Conservation (phyloP, 2,113 vertebrate species). For the Myiopsitta monachus region DNA sequence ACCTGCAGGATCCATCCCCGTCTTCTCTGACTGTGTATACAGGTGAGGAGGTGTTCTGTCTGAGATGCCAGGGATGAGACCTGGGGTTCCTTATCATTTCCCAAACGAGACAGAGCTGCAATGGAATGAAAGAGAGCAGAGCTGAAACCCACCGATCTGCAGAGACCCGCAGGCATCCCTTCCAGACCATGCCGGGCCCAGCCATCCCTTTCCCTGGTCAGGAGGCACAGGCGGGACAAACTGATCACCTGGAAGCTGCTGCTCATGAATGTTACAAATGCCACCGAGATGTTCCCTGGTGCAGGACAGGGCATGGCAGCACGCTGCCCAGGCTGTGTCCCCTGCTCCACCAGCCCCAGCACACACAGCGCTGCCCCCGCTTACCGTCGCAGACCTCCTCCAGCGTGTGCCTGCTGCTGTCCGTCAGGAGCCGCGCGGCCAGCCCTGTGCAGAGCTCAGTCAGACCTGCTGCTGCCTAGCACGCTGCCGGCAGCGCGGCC, state of each 20-base stretch:
- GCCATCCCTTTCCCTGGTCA: not conserved
- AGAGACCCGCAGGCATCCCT: not conserved
- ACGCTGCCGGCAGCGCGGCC: not conserved
- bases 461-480: not conserved
- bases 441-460: not conserved
- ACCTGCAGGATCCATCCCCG: not conserved
- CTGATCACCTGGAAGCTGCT: not conserved
- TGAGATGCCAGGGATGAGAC: not conserved
- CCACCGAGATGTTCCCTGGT: not conserved
- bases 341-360: not conserved
- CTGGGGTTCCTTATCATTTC: not conserved
- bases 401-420: not conserved
- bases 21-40: not conserved
- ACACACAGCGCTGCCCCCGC: not conserved
- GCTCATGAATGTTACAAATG: not conserved
- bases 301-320: not conserved
- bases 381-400: not conserved
- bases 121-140: not conserved
- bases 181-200: not conserved
- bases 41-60: not conserved
- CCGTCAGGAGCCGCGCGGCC: not conserved
- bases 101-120: not conserved
- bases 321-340: not conserved
- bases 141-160: not conserved
- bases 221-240: not conserved